Base-by-base conservation (phyloP, 2,888 invertebrate genomes). In the Urechis unicinctus region DNA sequence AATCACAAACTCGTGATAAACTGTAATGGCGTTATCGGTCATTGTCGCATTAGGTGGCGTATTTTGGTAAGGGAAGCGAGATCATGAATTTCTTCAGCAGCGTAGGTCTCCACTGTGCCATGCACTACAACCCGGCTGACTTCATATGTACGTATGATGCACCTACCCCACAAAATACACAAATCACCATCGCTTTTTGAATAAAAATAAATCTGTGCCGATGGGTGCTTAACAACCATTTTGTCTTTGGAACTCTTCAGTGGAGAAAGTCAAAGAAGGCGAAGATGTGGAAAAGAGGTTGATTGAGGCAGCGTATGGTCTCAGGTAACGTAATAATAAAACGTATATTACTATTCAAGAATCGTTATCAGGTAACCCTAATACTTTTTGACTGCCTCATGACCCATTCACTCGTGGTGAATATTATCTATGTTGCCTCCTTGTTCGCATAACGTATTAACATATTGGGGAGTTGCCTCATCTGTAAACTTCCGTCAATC, bases 41-140 rank as follows among this genome's bases (percentile, higher is more conserved):
- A n/a, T n/a, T n/a, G n/a, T n/a, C n/a, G n/a, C n/a, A n/a, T n/a
- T 84, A 72, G 62, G 77, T 72, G 24, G 88, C 88, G 1, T 89
- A 88, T 74, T 88, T 86, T 73, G 89, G 89, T 9, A 84, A 85
- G 63, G 85, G 85, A 26, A 81, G 83, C 61, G 84, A 84, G 72
- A 86, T 88, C 54, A 84, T 88, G 44, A 83, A 85, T 64, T 87
- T 86, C 73, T 89, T 89, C 73, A 82, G 83, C 65, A 82, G 81
- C 58, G 83, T 88, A 57, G 88, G 87, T 53, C 81, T 88, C 57
- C 82, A 83, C 60, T 85, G 88, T 64, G 83, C 86, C 73, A 85
- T 86, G 3, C 86, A 88, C 72, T 89, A 88, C 73, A 89, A 89
- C 80, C 88, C 88, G 50, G 89, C 89, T n/a, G 89, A 89, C 75